Conservation (phyloP, 2,797 vertebrate genomes). For the Mormyrus proboscirostris region DNA sequence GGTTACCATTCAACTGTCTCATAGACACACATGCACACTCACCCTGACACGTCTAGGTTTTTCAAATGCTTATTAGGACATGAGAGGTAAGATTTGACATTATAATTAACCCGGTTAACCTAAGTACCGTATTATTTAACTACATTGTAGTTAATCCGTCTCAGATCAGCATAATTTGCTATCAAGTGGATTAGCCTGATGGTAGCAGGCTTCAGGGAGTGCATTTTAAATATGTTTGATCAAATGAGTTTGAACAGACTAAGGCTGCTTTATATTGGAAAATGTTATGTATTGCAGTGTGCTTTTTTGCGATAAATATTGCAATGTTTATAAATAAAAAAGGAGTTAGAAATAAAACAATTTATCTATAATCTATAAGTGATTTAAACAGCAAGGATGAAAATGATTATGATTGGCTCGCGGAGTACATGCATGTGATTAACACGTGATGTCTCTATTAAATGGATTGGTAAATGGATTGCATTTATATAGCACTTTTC, state of each 20-base stretch:
- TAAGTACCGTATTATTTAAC: neutral
- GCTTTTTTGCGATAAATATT: neutral
- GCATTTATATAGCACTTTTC: no score
- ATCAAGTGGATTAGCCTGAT: neutral
- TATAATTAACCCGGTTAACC: neutral
- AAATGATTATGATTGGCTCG: neutral
- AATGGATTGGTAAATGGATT: no score
- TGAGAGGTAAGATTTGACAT: neutral
- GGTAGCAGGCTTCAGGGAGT: neutral
- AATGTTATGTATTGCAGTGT: neutral
- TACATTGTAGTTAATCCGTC: neutral
- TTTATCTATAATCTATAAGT: neutral
- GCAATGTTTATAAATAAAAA: neutral
- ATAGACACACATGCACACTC: neutral
- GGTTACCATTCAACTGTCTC: neutral
- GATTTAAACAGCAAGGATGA: neutral
- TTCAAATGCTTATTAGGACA: neutral
- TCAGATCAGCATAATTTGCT: neutral
- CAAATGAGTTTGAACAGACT: neutral
- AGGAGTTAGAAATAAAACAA: neutral
- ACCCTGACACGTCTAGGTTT: neutral
- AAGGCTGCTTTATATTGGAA: neutral
- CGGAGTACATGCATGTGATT: neutral
- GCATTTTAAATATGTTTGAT: neutral
- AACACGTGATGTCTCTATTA: neutral